Evolutionary conservation across 2,797 vertebrate genomes (phyloP), one percentile per base, ranked within the genome.

Genomic region (Clarias pachynema): DNA sequence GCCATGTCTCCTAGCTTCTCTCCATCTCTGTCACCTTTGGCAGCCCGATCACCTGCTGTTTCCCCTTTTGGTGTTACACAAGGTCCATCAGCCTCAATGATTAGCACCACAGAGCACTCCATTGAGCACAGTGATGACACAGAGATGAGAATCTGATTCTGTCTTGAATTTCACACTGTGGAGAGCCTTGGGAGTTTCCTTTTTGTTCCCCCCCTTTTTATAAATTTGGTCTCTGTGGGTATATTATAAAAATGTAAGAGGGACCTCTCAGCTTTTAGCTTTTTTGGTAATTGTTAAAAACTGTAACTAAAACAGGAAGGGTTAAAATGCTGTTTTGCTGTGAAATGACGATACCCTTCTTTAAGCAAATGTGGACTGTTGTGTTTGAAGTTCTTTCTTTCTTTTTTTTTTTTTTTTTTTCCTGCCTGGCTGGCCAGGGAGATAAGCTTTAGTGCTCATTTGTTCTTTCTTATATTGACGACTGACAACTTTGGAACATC

Each of bases 1-100:
- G 97, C 97, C 88, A 99, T 99, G 97, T 99, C 98, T 0, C 98
- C 98, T 77, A 99, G 98, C 93, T 99, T 99, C 90, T 99, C 98
- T 0, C 98, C 98, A 0, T 99, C 98, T 0, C 93, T 99, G 37
- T 99, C 98, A 62, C 98, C 98, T 0, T 92, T 99, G 93, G 98
- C 98, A 0, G 96, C 98, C 68, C 96, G 98, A 26, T 99, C 98
- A 15, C 98, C 98, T 0, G 97, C 97, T 74, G 97, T 99, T 87
- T 99, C 98, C 0, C 98, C 98, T 7, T 99, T 99, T 4, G 98
- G 97, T 77, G 96, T 99, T 87, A 97, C 97, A 66, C 98, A 99
- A 89, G 98, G 97, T 5, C 98, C 98, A 4, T 97, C 97, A 0
- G 95, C 98, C 8, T 98, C 98, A 8, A 92, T 97, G 92, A 97